These are phyloP conservation scores for Thera britannica DNA, from an alignment of 2,888 invertebrate genomes.

Conservation along the genomic window DNA sequence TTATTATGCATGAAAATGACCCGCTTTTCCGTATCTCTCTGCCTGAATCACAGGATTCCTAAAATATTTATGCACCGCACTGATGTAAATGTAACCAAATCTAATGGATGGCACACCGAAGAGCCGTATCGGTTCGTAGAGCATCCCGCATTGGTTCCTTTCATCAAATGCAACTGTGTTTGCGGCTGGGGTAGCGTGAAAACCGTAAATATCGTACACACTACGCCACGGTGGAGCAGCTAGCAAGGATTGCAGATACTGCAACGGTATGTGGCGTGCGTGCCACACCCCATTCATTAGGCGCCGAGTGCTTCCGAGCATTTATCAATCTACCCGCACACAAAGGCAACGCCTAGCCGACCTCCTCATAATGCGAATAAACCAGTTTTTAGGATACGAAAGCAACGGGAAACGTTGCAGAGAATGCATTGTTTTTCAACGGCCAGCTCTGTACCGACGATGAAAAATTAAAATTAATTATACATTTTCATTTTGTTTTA, in stretches of 20 bases:
- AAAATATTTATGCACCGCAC: constrained; percentile 6
- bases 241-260: constrained; percentile 71
- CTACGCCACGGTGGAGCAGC: constrained; percentile 51
- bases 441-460: constrained; percentile 9
- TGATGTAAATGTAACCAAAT: constrained; percentile 21
- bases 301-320: constrained; percentile 82
- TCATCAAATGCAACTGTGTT: constrained; percentile 47
- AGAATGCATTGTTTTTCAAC: constrained; percentile 17
- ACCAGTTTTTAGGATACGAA: constrained; percentile 40
- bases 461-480: constrained; percentile 13
- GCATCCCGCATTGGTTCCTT: constrained; percentile 34
- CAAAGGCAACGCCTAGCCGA: constrained; percentile 56
- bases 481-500: constrained; percentile 12
- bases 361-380: constrained; percentile 46
- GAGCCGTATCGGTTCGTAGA: constrained; percentile 31
- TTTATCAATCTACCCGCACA: constrained; percentile 79
- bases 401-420: constrained; percentile 21
- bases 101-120: constrained; percentile 26
- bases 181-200: constrained; percentile 49
- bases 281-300: constrained; percentile 83
- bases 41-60: neutral
- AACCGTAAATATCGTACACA: constrained; percentile 63
- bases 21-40: neutral
- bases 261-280: constrained; percentile 73
- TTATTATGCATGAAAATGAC: neutral